Base-by-base conservation (phyloP, 2,888 invertebrate genomes). In the Lucinisca nassula region DNA sequence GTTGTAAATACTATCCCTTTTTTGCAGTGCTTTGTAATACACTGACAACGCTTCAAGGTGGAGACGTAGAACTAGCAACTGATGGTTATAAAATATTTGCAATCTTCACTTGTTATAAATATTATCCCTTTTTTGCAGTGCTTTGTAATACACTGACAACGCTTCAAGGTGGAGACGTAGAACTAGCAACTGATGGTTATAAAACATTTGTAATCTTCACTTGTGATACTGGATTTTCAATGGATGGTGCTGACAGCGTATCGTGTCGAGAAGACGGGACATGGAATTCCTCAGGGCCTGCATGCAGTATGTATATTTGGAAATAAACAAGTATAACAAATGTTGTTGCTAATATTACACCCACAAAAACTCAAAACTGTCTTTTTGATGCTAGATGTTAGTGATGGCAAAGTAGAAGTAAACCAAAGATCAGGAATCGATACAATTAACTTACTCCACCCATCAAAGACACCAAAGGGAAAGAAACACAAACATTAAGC, bases 241-340 rank as follows among this genome's bases (percentile, higher is more conserved):
- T 89, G 45, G 58, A 76, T n/a, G 87, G 89, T 2, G 37, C 67
- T 12, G 24, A 37, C 6, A 17, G 38, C 3, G 35, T 73, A 58
- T 24, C 55, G 4, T 89, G 89, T 70, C 40, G 37, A 21, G 67
- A 72, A 32, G 81, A 87, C 49, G 89, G 89, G 3, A 58, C 80
- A 21, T 89, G 89, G 89, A 87, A 87, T 30, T 82, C 79, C 27
- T 67, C 83, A 3, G n/a, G 49, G 24, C 87, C 89, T 8, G 21
- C 61, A 4, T 89, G 89, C 79, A 87, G 89, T 87, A 61, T 37
- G 55, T n/a, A n/a, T n/a, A n/a, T n/a, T n/a, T n/a, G n/a, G n/a
- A n/a, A n/a, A n/a, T n/a, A n/a, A n/a, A n/a, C n/a, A n/a, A n/a
- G n/a, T n/a, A n/a, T n/a, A n/a, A n/a, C n/a, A n/a, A n/a, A n/a